Evolutionary conservation across 2,888 invertebrate genomes (phyloP).

Genomic region (Xestia ashworthii): DNA sequence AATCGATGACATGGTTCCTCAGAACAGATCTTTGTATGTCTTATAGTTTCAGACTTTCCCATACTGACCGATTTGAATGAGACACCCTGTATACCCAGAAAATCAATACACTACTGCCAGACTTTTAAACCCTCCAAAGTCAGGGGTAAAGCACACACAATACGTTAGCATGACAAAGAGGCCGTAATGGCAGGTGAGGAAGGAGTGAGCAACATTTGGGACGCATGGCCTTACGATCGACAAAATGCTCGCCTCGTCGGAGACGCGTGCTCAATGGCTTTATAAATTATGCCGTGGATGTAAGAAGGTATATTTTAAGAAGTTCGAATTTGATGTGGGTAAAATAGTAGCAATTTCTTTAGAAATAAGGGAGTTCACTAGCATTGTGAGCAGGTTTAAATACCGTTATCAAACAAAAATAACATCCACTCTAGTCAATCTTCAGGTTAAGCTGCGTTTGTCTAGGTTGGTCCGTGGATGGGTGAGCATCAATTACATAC

Average conservation of each 20-base stretch:
- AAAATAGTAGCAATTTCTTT: neutral
- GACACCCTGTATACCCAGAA: neutral
- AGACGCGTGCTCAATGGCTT: constrained; percentile 59
- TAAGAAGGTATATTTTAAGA: neutral
- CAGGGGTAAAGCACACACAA: constrained; percentile 36
- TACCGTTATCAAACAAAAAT: too few relatives aligned
- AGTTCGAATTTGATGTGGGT: neutral
- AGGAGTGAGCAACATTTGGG: constrained; percentile 40
- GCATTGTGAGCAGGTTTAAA: too few relatives aligned
- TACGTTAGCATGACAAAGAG: constrained; percentile 40
- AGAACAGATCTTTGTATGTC: too few relatives aligned
- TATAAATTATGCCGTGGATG: constrained; percentile 58
- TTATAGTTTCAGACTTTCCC: too few relatives aligned
- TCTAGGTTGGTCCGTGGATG: too few relatives aligned
- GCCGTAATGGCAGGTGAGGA: constrained; percentile 27
- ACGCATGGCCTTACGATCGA: constrained; percentile 45
- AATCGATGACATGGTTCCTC: too few relatives aligned
- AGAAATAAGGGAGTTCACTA: too few relatives aligned
- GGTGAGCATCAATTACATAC: too few relatives aligned
- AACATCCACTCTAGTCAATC: too few relatives aligned
- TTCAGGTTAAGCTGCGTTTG: too few relatives aligned
- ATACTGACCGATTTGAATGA: too few relatives aligned
- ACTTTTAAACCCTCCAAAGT: constrained; percentile 1
- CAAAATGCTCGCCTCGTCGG: constrained; percentile 42
- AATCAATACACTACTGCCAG: neutral